phyloP scores from a whole-genome alignment of 1,140 invertebrate species.

The Solenopsis invicta region DNA sequence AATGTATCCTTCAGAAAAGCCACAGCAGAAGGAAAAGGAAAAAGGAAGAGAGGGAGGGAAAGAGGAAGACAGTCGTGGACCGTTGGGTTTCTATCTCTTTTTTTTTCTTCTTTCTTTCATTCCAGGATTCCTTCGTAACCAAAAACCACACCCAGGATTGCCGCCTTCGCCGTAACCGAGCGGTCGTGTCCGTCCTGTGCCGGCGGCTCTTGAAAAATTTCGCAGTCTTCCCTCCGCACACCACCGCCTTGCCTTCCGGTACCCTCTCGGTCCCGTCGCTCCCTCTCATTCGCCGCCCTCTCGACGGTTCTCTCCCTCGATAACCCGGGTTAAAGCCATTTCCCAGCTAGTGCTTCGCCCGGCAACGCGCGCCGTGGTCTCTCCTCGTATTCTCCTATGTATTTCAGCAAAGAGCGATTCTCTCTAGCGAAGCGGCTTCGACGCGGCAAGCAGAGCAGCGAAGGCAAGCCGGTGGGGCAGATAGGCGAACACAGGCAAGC shows the following conservation, averaged over 20 bases:
- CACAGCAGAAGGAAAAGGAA: neutral
- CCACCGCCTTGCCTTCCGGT: slow-evolving; percentile 29
- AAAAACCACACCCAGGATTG: slow-evolving; percentile 69
- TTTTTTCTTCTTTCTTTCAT: neutral
- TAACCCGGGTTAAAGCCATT: slow-evolving; percentile 77
- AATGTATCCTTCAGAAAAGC: slow-evolving; percentile 19
- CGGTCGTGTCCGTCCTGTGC: neutral
- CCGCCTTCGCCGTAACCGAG: slow-evolving; percentile 48
- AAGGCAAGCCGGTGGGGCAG: slow-evolving; percentile 40
- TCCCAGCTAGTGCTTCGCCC: slow-evolving; percentile 74
- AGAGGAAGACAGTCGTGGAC: neutral
- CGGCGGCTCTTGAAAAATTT: slow-evolving; percentile 71
- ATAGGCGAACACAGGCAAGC: too few relatives aligned
- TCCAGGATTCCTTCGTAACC: slow-evolving; percentile 55
- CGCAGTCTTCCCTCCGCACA: slow-evolving; percentile 29
- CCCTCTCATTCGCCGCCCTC: slow-evolving; percentile 25
- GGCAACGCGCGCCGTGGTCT: slow-evolving; percentile 63
- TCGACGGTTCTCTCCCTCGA: slow-evolving; percentile 67
- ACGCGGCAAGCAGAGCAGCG: slow-evolving; percentile 4
- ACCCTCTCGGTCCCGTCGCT: neutral
- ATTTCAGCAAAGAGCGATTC: slow-evolving; percentile 68
- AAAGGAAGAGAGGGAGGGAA: slow-evolving; percentile 15
- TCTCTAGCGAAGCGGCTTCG: slow-evolving; percentile 63
- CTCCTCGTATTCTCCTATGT: slow-evolving; percentile 67
- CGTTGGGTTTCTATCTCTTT: neutral